Conservation (phyloP, 2,113 vertebrate species). For the Polyodon spathula region DNA sequence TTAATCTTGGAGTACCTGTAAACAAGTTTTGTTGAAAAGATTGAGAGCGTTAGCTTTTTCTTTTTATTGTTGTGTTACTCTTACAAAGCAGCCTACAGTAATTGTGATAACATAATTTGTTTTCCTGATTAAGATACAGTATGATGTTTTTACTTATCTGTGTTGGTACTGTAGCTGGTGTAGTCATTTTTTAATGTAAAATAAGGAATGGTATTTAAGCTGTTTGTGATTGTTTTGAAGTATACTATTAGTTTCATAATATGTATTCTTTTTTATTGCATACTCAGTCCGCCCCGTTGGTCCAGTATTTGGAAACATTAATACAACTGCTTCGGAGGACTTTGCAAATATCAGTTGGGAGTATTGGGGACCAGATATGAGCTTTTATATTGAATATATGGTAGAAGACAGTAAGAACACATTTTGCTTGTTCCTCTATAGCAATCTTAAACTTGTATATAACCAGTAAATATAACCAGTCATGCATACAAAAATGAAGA, state of each 20-base stretch:
- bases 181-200: too few species aligned
- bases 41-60: too few species aligned
- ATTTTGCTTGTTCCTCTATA: conserved; percentile 34
- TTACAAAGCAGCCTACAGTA: too few species aligned
- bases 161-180: too few species aligned
- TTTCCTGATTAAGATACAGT: too few species aligned
- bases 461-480: neutral
- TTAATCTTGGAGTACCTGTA: too few species aligned
- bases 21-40: too few species aligned
- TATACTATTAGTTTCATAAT: conserved; percentile 36
- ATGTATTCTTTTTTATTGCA: conserved; percentile 65
- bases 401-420: conserved; percentile 83
- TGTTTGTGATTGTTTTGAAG: neutral
- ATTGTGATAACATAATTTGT: too few species aligned
- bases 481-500: too few species aligned
- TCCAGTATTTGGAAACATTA: conserved; percentile 77
- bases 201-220: too few species aligned
- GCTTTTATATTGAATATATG: conserved; percentile 86
- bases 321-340: conserved; percentile 63
- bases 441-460: conserved; percentile 18
- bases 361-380: conserved; percentile 81
- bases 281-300: conserved; percentile 64
- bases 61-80: too few species aligned
- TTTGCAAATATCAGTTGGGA: conserved; percentile 87
- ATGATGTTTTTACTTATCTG: too few species aligned